These are phyloP conservation scores for Poeciliopsis paucimaculata DNA, from an alignment of 2,797 vertebrate species.

Conservation along the genomic window DNA sequence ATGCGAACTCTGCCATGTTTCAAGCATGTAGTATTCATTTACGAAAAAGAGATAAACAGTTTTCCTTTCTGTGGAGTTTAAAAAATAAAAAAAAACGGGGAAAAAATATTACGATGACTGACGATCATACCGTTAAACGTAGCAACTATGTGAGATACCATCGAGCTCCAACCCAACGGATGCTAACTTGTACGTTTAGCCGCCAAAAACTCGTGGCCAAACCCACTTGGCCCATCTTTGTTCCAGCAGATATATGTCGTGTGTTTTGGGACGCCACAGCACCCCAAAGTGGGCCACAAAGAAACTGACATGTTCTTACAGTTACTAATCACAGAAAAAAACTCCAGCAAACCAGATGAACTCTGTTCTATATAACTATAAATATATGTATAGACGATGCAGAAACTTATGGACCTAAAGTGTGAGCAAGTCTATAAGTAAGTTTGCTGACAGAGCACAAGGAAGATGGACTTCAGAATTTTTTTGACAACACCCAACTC, in stretches of 20 bases:
- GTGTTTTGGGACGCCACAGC: slow-evolving; percentile 69
- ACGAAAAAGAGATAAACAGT: slow-evolving; percentile 76
- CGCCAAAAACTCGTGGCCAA: slow-evolving; percentile 75
- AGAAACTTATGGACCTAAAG: slow-evolving; percentile 75
- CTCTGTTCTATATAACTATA: slow-evolving; percentile 80
- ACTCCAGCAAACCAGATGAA: slow-evolving; percentile 73
- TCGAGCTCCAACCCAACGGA: slow-evolving; percentile 66
- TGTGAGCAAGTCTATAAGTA: slow-evolving; percentile 41
- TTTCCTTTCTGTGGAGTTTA: slow-evolving; percentile 80
- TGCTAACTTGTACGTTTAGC: slow-evolving; percentile 75
- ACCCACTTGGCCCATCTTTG: slow-evolving; percentile 58
- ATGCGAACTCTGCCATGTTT: slow-evolving; percentile 82
- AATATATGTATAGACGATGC: slow-evolving; percentile 82
- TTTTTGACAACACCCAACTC: slow-evolving; percentile 44
- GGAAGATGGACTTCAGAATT: slow-evolving; percentile 63
- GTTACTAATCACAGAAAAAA: slow-evolving; percentile 71
- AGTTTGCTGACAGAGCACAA: slow-evolving; percentile 48
- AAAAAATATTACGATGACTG: slow-evolving; percentile 55
- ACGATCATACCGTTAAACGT: slow-evolving; percentile 74
- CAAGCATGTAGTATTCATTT: slow-evolving; percentile 88
- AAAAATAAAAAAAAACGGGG: slow-evolving; percentile 41
- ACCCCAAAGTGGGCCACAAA: slow-evolving; percentile 58
- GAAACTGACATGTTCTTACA: slow-evolving; percentile 71
- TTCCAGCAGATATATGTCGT: slow-evolving; percentile 78
- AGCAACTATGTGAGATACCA: slow-evolving; percentile 76